A percentile compares a stretch with the other conserved stretches of the same genome.
phyloP scores from a whole-genome alignment of 2,888 invertebrate species.

The Nomada flava region DNA sequence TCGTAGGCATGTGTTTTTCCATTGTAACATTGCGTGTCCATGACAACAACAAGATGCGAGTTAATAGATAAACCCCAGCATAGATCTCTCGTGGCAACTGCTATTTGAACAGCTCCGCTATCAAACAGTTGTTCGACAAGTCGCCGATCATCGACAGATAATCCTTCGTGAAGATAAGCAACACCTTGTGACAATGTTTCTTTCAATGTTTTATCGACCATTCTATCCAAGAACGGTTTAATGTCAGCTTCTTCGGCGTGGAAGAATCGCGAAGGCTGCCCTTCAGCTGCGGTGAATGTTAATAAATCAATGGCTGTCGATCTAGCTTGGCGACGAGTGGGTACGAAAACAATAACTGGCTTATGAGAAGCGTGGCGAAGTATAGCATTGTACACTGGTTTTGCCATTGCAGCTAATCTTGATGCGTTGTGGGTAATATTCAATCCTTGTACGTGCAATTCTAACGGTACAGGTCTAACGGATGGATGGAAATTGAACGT shows the following conservation, averaged over 20 bases:
- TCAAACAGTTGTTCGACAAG: slow-evolving; percentile 97
- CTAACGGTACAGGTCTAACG: slow-evolving; percentile 97
- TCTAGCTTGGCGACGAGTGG: slow-evolving; percentile 95
- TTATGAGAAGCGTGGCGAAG: slow-evolving; percentile 92
- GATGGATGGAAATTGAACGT: slow-evolving; percentile 99
- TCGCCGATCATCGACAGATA: slow-evolving; percentile 92
- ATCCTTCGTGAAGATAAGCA: slow-evolving; percentile 98
- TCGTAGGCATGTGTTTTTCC: slow-evolving; percentile 93
- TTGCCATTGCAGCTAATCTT: slow-evolving; percentile 98
- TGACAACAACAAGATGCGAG: slow-evolving; percentile 97
- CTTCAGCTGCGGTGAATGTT: slow-evolving; percentile 96
- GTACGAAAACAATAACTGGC: slow-evolving; percentile 96
- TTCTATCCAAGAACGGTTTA: slow-evolving; percentile 93
- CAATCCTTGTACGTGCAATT: slow-evolving; percentile 97
- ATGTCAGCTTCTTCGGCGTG: slow-evolving; percentile 95
- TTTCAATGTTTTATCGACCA: slow-evolving; percentile 95
- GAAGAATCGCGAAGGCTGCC: slow-evolving; percentile 94
- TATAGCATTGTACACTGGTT: slow-evolving; percentile 98
- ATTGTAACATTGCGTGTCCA: slow-evolving; percentile 95
- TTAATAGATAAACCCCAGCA: slow-evolving; percentile 97
- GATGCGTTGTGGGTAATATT: slow-evolving; percentile 99
- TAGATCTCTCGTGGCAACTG: slow-evolving; percentile 96
- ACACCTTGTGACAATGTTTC: slow-evolving; percentile 98
- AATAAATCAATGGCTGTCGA: slow-evolving; percentile 98
- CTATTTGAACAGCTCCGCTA: slow-evolving; percentile 96